phyloP scores from a whole-genome alignment of 2,113 vertebrate species.

The Tursiops truncatus region DNA sequence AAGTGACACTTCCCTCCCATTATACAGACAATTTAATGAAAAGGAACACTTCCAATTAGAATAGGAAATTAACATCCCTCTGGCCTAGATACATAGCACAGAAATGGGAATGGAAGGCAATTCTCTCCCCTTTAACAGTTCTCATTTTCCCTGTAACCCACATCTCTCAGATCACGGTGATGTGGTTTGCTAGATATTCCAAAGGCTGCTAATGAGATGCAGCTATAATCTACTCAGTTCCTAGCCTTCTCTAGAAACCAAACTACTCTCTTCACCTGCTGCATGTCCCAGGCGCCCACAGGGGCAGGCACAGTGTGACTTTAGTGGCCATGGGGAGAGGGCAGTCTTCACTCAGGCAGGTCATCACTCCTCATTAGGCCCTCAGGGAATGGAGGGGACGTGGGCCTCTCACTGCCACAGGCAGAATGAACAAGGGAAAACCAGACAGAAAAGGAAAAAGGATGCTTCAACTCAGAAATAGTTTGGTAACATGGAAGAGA shows the following conservation, averaged over 20 bases:
- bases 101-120: not conserved
- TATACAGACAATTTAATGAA: not conserved
- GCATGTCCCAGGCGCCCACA: not conserved
- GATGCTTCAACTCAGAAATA: not conserved
- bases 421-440: not conserved
- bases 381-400: not conserved
- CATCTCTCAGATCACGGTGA: slow-evolving; percentile 40
- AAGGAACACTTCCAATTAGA: not conserved
- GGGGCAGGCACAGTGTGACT: not conserved
- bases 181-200: slow-evolving; percentile 66
- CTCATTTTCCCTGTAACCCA: slow-evolving; percentile 36
- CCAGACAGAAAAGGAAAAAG: not conserved
- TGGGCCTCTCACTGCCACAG: not conserved
- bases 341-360: not conserved
- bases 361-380: not conserved
- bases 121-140: slow-evolving; percentile 51
- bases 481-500: slow-evolving; percentile 9
- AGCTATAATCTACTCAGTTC: slow-evolving; percentile 70
- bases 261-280: not conserved
- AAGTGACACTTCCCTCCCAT: not conserved
- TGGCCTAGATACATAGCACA: slow-evolving; percentile 48
- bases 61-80: not conserved
- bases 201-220: slow-evolving; percentile 72
- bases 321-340: not conserved
- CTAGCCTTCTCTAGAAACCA: not conserved